phyloP scores from a whole-genome alignment of 2,888 invertebrate genomes.

The Villa cingulata region DNA sequence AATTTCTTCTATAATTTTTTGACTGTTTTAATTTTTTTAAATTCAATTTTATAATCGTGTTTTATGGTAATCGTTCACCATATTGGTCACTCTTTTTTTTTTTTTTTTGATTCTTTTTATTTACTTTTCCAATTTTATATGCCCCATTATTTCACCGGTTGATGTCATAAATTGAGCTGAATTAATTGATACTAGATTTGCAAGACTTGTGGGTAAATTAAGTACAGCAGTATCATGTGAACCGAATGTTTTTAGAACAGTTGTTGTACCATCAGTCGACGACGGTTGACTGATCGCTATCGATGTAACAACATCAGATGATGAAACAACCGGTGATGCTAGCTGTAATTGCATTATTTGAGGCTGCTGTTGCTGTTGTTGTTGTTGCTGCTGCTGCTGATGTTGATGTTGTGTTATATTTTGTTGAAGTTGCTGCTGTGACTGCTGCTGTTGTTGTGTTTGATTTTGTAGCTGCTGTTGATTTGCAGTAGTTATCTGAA shows the following conservation, averaged over 20 bases:
- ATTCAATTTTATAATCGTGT: no score
- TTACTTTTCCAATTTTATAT: constrained; percentile 31
- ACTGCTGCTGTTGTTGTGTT: constrained; percentile 3
- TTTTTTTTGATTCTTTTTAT: not conserved
- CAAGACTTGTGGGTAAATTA: constrained; percentile 27
- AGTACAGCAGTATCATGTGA: constrained; percentile 27
- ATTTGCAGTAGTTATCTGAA: constrained; percentile 1
- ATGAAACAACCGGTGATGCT: constrained; percentile 21
- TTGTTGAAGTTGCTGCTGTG: constrained; percentile 15
- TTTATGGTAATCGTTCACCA: no score
- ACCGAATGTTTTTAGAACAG: constrained; percentile 20
- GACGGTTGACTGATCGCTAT: constrained; percentile 31
- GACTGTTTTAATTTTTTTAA: no score
- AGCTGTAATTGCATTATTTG: constrained; percentile 33
- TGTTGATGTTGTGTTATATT: not conserved
- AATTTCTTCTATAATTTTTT: no score
- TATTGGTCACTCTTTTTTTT: not conserved
- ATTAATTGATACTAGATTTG: constrained; percentile 29
- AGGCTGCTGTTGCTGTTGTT: constrained; percentile 18
- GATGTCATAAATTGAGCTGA: constrained; percentile 28
- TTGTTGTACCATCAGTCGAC: constrained; percentile 15
- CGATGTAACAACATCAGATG: constrained; percentile 27
- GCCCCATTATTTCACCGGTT: constrained; percentile 24
- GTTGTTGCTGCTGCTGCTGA: constrained; percentile 15
- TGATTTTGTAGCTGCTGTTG: not conserved